Conservation (phyloP, 2,113 vertebrate species). For the Physeter macrocephalus region DNA sequence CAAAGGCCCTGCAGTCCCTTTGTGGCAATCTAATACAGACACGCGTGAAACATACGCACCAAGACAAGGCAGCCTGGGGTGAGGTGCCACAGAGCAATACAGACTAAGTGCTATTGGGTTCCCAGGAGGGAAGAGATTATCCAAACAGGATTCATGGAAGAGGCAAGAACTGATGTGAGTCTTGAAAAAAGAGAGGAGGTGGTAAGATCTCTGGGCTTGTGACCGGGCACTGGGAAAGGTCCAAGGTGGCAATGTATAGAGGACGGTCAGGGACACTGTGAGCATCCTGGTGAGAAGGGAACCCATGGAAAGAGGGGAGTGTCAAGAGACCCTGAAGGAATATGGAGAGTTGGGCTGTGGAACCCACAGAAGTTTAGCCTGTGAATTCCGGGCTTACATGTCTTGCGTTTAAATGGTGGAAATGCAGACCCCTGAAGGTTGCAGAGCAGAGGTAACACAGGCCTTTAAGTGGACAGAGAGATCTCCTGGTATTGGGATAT, state of each 20-base stretch:
- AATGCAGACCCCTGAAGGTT: not conserved
- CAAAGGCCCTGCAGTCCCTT: not conserved
- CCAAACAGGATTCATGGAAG: not conserved
- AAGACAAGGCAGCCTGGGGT: not conserved
- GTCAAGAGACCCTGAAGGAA: too few species aligned
- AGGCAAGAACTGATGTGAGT: not conserved
- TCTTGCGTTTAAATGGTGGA: not conserved
- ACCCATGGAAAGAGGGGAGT: not conserved
- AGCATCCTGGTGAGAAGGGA: not conserved
- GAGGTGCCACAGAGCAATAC: not conserved
- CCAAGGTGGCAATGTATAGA: not conserved
- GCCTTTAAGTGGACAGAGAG: not conserved
- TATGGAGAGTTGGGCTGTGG: not conserved
- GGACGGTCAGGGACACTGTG: not conserved
- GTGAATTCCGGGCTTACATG: not conserved
- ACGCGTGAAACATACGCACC: fast-evolving
- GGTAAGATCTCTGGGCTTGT: not conserved
- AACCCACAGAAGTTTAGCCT: not conserved
- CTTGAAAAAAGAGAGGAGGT: not conserved
- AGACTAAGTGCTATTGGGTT: not conserved
- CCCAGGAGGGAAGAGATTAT: not conserved
- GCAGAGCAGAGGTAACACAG: not conserved
- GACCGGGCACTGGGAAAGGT: not conserved
- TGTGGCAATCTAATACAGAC: not conserved
- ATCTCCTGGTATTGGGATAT: too few species aligned